These are phyloP conservation scores for Dynastes hyllus DNA, from an alignment of 2,888 invertebrate genomes.

Conservation along the genomic window DNA sequence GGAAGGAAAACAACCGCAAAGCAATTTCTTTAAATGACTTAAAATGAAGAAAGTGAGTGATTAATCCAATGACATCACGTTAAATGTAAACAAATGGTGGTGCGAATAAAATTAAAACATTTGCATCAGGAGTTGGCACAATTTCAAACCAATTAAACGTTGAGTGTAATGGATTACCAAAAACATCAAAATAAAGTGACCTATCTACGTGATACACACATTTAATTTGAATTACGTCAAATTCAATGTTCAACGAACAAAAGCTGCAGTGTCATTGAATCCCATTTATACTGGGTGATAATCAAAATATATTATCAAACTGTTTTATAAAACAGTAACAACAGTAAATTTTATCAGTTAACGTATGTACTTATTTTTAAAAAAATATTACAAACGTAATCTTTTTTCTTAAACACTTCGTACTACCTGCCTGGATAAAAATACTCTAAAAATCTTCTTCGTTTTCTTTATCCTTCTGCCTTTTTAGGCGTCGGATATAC, in stretches of 20 bases:
- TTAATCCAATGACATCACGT: slow-evolving; percentile 20
- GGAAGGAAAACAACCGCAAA: not conserved
- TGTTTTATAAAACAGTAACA: too few relatives aligned
- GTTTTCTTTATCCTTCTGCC: too few relatives aligned
- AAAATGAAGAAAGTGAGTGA: slow-evolving; percentile 18
- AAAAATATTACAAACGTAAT: too few relatives aligned
- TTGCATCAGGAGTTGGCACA: slow-evolving; percentile 36
- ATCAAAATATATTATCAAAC: too few relatives aligned
- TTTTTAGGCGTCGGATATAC: too few relatives aligned
- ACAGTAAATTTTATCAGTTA: too few relatives aligned
- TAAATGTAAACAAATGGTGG: slow-evolving; percentile 22
- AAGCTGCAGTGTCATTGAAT: not conserved
- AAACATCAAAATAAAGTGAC: slow-evolving; percentile 18
- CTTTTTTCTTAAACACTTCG: too few relatives aligned
- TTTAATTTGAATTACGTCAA: not conserved
- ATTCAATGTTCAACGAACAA: too few relatives aligned
- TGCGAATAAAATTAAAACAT: slow-evolving; percentile 16
- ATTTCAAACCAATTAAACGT: slow-evolving; percentile 19
- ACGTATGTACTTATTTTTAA: too few relatives aligned
- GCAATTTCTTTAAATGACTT: not conserved
- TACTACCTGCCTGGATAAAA: too few relatives aligned
- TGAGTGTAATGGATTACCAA: slow-evolving; percentile 13
- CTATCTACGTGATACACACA: not conserved
- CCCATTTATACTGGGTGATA: too few relatives aligned
- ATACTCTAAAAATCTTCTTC: too few relatives aligned